Percentiles rank a stretch among this genome's conserved stretches.
Conservation (phyloP, 2,888 invertebrate species). For the Aelia acuminata region DNA sequence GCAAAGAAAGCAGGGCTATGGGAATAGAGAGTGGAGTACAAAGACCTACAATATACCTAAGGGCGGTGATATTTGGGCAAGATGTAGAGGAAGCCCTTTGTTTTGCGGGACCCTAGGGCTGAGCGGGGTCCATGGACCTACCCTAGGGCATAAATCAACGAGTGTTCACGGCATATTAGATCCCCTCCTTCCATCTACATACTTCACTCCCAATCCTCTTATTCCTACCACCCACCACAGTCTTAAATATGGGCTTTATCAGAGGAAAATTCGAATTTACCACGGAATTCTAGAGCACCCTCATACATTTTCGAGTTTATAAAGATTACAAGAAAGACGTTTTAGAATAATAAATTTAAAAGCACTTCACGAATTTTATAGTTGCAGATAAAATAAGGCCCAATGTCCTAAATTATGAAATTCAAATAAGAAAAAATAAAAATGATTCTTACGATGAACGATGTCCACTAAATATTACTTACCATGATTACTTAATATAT, state of each 20-base stretch:
- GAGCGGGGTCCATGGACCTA: slow-evolving; percentile 16
- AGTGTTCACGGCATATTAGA: slow-evolving; percentile 43
- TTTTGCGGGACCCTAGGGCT: slow-evolving; percentile 34
- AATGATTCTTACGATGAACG: too few species aligned
- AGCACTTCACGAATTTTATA: too few species aligned
- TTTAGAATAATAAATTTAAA: too few species aligned
- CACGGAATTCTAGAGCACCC: not conserved
- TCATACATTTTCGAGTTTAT: not conserved
- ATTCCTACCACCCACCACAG: not conserved
- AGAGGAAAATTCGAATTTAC: slow-evolving; percentile 6
- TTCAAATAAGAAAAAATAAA: too few species aligned
- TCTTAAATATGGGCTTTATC: slow-evolving; percentile 12
- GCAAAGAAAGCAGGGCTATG: not conserved
- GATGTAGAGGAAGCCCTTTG: slow-evolving; percentile 32
- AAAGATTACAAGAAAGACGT: too few species aligned
- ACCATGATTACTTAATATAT: too few species aligned
- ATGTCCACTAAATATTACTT: too few species aligned
- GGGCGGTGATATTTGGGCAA: slow-evolving; percentile 36
- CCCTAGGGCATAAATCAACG: slow-evolving; percentile 42
- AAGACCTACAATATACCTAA: slow-evolving; percentile 35
- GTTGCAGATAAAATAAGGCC: too few species aligned
- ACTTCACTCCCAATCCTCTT: slow-evolving; percentile 34
- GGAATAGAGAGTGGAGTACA: slow-evolving; percentile 14
- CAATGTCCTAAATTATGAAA: too few species aligned
- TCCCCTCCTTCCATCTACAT: slow-evolving; percentile 31